Percentiles rank a stretch among this genome's conserved stretches.
phyloP scores from a whole-genome alignment of 1,140 invertebrate species.

The Schlechtendalia chinensis region DNA sequence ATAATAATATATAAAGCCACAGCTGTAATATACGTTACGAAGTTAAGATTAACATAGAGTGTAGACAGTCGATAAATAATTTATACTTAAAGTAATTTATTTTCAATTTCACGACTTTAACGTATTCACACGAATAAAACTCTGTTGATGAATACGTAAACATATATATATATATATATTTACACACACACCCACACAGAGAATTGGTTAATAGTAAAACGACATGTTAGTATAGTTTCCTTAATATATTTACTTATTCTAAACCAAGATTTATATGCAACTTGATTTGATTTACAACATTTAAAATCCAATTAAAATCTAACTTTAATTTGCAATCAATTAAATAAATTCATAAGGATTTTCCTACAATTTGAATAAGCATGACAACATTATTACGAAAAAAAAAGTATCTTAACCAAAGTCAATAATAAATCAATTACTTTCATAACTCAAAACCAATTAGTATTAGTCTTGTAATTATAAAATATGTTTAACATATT shows the following conservation, averaged over 20 bases:
- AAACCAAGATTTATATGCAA: neutral
- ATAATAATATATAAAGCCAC: neutral
- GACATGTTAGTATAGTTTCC: neutral
- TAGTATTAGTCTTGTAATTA: no score
- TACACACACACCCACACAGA: no score
- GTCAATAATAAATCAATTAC: no score
- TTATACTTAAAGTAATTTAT: slow-evolving; percentile 20
- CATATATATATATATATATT: neutral
- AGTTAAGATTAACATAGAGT: slow-evolving; percentile 16
- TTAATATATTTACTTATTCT: neutral
- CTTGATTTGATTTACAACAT: neutral
- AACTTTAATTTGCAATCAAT: neutral
- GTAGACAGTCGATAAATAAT: slow-evolving; percentile 26
- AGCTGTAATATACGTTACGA: neutral
- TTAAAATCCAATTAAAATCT: slow-evolving; percentile 1
- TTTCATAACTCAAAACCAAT: no score
- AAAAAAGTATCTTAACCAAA: no score
- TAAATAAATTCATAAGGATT: no score
- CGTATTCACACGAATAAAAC: slow-evolving; percentile 6
- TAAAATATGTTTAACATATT: no score
- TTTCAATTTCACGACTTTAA: neutral
- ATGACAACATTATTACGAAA: no score
- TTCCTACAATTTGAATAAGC: no score
- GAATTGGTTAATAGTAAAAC: slow-evolving; percentile 1
- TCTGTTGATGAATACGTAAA: neutral